phyloP scores from a whole-genome alignment of 2,797 vertebrate species.

The Meda fulgida region DNA sequence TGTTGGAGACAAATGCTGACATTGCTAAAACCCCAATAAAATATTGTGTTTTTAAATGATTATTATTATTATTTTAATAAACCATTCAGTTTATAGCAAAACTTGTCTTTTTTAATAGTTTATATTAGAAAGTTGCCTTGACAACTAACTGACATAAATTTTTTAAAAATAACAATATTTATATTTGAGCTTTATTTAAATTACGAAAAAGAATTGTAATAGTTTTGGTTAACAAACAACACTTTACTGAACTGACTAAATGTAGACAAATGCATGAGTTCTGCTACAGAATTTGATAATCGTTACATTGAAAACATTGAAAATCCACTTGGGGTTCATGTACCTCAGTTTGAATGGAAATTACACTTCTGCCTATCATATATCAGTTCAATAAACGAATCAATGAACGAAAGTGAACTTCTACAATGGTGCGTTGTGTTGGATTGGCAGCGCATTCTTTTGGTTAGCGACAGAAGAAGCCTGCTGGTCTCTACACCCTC shows the following conservation, averaged over 20 bases:
- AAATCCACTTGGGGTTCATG: neutral
- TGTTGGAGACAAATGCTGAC: neutral
- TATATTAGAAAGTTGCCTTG: too few relatives aligned
- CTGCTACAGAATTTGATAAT: neutral
- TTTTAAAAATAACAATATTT: too few relatives aligned
- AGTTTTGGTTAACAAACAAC: neutral
- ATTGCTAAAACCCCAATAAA: neutral
- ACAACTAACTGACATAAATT: too few relatives aligned
- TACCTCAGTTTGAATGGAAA: neutral
- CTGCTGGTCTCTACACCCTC: constrained; percentile 37
- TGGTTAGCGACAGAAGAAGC: constrained; percentile 22
- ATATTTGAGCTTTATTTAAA: too few relatives aligned
- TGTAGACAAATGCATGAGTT: neutral
- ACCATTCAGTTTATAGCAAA: neutral
- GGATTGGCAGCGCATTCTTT: constrained; percentile 4
- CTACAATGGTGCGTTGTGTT: neutral
- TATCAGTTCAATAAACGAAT: neutral
- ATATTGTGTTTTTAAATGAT: neutral
- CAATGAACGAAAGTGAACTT: neutral
- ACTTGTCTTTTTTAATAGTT: neutral
- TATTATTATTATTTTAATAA: neutral
- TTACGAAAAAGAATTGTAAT: neutral
- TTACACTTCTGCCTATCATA: neutral
- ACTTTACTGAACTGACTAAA: neutral
- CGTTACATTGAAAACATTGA: neutral